phyloP scores from a whole-genome alignment of 2,888 invertebrate species.

The Sinelater perroti region DNA sequence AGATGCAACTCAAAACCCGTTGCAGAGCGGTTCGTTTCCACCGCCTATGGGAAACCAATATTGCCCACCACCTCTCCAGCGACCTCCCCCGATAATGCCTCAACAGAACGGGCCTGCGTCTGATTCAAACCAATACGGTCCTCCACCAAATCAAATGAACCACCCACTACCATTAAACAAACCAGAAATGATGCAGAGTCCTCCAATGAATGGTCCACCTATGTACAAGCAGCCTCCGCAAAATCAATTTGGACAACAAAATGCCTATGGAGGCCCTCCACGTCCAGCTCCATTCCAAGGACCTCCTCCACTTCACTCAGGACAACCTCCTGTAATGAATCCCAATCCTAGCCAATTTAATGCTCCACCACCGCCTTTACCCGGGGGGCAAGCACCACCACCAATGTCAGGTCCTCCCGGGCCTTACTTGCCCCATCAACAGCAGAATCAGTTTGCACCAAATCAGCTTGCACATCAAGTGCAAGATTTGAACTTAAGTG shows the following conservation, averaged over 20 bases:
- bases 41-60: background rate
- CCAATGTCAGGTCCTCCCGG: conserved; percentile 44
- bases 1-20: background rate
- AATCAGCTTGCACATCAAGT: conserved; percentile 56
- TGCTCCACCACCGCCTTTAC: conserved; percentile 32
- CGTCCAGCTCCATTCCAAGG: background rate
- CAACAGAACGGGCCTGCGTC: too few species aligned
- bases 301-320: conserved; percentile 6
- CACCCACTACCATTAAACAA: background rate
- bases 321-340: conserved; percentile 6
- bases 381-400: conserved; percentile 43
- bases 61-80: background rate
- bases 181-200: conserved; percentile 5
- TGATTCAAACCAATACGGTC: too few species aligned
- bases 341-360: conserved; percentile 22
- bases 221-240: conserved; percentile 4
- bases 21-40: too few species aligned
- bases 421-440: conserved; percentile 26
- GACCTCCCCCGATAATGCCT: background rate
- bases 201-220: conserved; percentile 22
- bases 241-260: conserved; percentile 16
- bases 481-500: conserved; percentile 59
- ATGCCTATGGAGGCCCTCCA: background rate
- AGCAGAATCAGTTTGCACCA: conserved; percentile 34
- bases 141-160: conserved; percentile 1